Base-by-base conservation (phyloP, 2,797 vertebrate genomes). In the Odontamblyopus lacepedii region DNA sequence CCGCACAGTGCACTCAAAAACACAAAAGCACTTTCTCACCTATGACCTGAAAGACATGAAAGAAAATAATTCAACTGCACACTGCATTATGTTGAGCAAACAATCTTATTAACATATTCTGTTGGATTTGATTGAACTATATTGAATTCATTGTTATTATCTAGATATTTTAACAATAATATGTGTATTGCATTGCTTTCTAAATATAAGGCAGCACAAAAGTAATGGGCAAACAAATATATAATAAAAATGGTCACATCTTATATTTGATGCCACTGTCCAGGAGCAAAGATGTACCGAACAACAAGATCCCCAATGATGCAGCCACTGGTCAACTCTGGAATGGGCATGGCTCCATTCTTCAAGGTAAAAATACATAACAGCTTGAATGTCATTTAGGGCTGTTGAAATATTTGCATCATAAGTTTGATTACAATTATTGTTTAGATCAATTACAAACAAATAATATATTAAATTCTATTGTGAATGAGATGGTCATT, bases 311-410 rank as follows among this genome's bases (percentile, higher is more conserved):
- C 86, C 75, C 78, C 85, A 44, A 94, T 94, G 94, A 94, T 93
- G 91, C 90, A 94, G 76, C 92, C 94, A 0, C 87, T 94, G 91
- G 81, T 92, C 81, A 93, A 87, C 86, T 92, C 92, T 70, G 93
- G 93, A 78, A 93, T 93, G 93, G 93, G 93, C 79, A 89, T 94
- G 91, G 94, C 94, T 76, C 94, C 93, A 77, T 94, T 94, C 92
- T 95, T 94, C 75, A 95, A 94, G 94, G 94, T 95, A 93, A 90
- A 85, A 51, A 29, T 27, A 4, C 55, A 63, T n/a, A 35, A 5
- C 8, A 19, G 30, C 6, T n/a, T 53, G 19, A 53, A 6, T 0
- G 19, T 53, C 18, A 19, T 6, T 2, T 5, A 51, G 48, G 16
- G 41, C 41, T 44, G 41, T 12, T 11, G 9, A 12, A 12, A 12